Percentiles rank a stretch among this genome's conserved stretches.
phyloP scores from a whole-genome alignment of 2,113 vertebrate species.

The Sinocyclocheilus anophthalmus region DNA sequence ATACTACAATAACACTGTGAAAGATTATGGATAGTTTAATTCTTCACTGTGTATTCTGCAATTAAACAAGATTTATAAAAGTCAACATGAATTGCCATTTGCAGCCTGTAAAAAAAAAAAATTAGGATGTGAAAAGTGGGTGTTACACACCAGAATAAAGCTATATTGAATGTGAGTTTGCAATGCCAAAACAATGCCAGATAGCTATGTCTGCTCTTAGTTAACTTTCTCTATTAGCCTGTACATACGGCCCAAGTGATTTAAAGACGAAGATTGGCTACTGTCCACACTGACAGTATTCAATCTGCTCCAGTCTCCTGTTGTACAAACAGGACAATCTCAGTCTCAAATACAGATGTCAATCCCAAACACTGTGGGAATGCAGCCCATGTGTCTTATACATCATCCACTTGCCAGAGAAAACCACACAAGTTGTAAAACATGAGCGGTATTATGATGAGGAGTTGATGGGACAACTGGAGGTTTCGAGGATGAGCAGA shows the following conservation, averaged over 20 bases:
- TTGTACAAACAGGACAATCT: neutral
- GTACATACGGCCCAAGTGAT: neutral
- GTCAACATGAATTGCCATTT: too few relatives aligned
- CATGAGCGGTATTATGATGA: slow-evolving; percentile 25
- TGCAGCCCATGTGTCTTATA: neutral
- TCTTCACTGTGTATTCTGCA: too few relatives aligned
- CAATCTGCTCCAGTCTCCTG: neutral
- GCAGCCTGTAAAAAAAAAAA: too few relatives aligned
- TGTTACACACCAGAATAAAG: neutral
- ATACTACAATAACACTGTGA: too few relatives aligned
- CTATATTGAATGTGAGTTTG: neutral
- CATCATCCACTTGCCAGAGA: neutral
- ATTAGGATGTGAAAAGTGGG: too few relatives aligned
- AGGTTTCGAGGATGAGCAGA: slow-evolving; percentile 18
- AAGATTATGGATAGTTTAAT: too few relatives aligned
- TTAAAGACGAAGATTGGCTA: neutral
- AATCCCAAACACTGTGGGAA: neutral
- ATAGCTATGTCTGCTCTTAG: neutral
- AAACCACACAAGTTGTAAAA: neutral
- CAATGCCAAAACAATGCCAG: too few relatives aligned
- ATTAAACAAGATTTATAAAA: too few relatives aligned
- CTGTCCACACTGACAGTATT: neutral
- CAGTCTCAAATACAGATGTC: neutral
- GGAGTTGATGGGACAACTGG: slow-evolving; percentile 13
- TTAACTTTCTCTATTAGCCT: neutral